phyloP scores from a whole-genome alignment of 2,888 invertebrate species.

The Drosophila longiperda region DNA sequence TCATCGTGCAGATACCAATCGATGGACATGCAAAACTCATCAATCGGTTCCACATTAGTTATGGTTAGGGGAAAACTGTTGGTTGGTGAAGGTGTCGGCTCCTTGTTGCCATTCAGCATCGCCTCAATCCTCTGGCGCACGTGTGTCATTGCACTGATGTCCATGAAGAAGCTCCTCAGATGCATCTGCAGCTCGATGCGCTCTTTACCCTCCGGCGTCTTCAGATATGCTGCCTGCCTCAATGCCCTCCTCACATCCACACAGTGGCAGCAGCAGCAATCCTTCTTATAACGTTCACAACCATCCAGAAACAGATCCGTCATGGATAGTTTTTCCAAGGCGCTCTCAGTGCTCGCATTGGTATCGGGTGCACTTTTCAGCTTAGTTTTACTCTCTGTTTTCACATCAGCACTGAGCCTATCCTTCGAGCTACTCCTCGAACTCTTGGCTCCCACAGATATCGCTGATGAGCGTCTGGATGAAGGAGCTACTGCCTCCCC shows the following conservation, averaged over 20 bases:
- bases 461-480: background rate
- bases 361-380: background rate
- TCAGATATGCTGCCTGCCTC: conserved; percentile 30
- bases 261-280: conserved; percentile 66
- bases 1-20: conserved; percentile 63
- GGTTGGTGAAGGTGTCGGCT: conserved; percentile 26
- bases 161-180: conserved; percentile 64
- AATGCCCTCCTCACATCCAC: conserved; percentile 43
- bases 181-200: conserved; percentile 47
- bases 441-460: background rate
- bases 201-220: conserved; percentile 50
- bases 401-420: background rate
- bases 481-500: background rate
- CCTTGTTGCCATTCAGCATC: conserved; percentile 30
- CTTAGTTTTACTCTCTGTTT: background rate
- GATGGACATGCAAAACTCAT: conserved; percentile 38
- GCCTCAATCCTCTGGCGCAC: conserved; percentile 34
- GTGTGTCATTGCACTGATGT: conserved; percentile 50
- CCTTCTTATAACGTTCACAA: conserved; percentile 42
- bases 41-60: conserved; percentile 39
- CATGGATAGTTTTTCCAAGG: conserved; percentile 5
- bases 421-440: background rate
- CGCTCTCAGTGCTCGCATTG: background rate
- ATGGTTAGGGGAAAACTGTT: conserved; percentile 54
- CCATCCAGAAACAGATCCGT: conserved; percentile 37